These are phyloP conservation scores for Pocillopora damicornis DNA, from an alignment of 64 coral and sea anemone genomes.

Conservation along the genomic window DNA sequence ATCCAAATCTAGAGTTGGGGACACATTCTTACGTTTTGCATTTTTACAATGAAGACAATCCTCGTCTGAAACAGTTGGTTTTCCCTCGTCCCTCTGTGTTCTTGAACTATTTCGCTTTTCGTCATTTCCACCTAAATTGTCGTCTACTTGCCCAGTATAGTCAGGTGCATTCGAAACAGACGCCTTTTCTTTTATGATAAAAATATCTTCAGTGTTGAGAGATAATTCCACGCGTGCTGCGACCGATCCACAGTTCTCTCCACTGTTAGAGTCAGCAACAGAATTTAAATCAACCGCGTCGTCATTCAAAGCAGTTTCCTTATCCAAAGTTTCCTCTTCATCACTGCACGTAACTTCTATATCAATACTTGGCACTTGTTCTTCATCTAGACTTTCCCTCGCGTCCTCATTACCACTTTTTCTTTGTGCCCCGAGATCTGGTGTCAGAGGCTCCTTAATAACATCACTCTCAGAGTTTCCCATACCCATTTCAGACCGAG, in stretches of 20 bases:
- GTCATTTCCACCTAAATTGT: background rate
- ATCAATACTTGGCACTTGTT: background rate
- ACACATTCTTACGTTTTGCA: background rate
- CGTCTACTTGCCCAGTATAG: background rate
- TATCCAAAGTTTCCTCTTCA: background rate
- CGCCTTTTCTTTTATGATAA: background rate
- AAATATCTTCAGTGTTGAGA: background rate
- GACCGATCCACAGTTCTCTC: conserved; percentile 18
- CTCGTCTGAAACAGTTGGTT: background rate
- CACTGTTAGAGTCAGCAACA: conserved; percentile 1
- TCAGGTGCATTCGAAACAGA: background rate
- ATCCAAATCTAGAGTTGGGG: background rate
- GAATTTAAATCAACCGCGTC: background rate
- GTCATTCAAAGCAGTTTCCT: background rate
- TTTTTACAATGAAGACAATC: conserved; percentile 15
- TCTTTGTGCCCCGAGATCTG: background rate
- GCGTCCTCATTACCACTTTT: background rate
- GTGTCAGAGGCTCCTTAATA: background rate
- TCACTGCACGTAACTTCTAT: background rate
- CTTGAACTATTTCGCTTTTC: conserved; percentile 11
- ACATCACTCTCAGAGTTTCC: background rate
- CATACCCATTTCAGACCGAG: background rate
- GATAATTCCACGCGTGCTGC: background rate
- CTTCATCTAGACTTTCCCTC: background rate
- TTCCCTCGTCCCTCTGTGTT: background rate